These are phyloP conservation scores for Enteromius anoplus DNA, from an alignment of 2,797 vertebrate genomes.

Conservation along the genomic window DNA sequence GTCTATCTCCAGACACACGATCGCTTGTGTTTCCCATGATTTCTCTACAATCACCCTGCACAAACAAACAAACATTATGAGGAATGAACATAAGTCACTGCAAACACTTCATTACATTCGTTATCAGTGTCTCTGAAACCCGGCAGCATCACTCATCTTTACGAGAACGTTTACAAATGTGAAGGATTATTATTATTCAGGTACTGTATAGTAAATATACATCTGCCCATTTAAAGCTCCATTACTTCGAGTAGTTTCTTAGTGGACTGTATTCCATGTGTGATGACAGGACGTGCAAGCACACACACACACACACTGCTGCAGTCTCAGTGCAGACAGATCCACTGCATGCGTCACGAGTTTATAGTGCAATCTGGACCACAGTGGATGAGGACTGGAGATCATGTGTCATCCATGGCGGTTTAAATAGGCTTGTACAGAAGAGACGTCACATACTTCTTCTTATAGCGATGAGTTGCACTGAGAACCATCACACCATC, in stretches of 20 bases:
- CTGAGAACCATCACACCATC: constrained; percentile 98
- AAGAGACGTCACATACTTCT: constrained; percentile 97
- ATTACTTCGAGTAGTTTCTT: no score
- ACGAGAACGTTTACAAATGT: no score
- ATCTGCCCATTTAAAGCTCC: no score
- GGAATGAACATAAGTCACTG: no score
- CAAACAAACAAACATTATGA: neutral
- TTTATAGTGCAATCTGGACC: constrained; percentile 69
- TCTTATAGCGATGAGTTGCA: constrained; percentile 96
- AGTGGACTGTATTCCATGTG: neutral
- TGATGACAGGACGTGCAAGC: neutral
- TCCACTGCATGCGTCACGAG: constrained; percentile 55
- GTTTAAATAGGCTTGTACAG: constrained; percentile 95
- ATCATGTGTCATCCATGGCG: constrained; percentile 49
- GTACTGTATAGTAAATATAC: no score
- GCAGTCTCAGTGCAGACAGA: neutral
- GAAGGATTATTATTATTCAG: no score
- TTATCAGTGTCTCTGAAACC: no score
- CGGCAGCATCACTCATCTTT: no score
- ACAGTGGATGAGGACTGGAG: constrained; percentile 58
- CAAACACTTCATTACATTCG: no score
- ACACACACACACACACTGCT: neutral
- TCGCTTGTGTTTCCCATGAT: constrained; percentile 96
- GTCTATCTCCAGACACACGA: constrained; percentile 85
- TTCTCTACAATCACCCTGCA: neutral